Percentiles rank a stretch among this genome's conserved stretches.
Evolutionary conservation across 2,888 invertebrate genomes (phyloP).

Genomic region (Mesochorus sp.): DNA sequence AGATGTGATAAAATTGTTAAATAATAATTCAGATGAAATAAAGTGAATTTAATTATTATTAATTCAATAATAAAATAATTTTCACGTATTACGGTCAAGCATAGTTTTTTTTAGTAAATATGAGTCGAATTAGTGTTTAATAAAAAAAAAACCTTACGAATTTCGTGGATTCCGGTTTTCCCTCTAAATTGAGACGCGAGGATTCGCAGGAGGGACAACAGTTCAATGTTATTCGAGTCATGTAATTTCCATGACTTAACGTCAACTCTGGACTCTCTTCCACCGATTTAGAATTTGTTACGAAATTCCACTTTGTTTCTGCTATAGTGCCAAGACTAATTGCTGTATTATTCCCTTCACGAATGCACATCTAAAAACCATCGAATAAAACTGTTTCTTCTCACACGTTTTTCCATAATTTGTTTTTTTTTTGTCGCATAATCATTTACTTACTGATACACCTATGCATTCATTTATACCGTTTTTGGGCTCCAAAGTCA

Average conservation of each 20-base stretch:
- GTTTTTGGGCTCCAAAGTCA: conserved; percentile 38
- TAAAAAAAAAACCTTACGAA: no score
- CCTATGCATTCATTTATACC: conserved; percentile 44
- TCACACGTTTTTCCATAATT: neutral
- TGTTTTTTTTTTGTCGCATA: neutral
- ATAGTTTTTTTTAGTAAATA: neutral
- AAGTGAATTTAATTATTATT: no score
- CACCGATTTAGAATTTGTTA: no score
- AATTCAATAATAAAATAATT: no score
- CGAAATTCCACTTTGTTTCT: conserved; percentile 65
- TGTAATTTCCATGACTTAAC: conserved; percentile 72
- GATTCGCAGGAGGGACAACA: conserved; percentile 79
- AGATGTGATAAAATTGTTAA: no score
- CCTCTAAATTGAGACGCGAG: conserved; percentile 60
- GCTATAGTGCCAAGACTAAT: conserved; percentile 66
- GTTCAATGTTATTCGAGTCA: conserved; percentile 79
- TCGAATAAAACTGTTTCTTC: neutral
- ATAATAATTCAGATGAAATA: no score
- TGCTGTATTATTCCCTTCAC: neutral
- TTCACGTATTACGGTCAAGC: no score
- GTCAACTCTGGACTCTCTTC: conserved; percentile 24
- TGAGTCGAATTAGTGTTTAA: no score
- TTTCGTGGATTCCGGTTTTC: neutral
- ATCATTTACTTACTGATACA: conserved; percentile 68
- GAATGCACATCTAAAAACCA: conserved; percentile 69